These are phyloP conservation scores for Tetranychus urticae DNA, from an alignment of 1,140 invertebrate species.

Conservation along the genomic window DNA sequence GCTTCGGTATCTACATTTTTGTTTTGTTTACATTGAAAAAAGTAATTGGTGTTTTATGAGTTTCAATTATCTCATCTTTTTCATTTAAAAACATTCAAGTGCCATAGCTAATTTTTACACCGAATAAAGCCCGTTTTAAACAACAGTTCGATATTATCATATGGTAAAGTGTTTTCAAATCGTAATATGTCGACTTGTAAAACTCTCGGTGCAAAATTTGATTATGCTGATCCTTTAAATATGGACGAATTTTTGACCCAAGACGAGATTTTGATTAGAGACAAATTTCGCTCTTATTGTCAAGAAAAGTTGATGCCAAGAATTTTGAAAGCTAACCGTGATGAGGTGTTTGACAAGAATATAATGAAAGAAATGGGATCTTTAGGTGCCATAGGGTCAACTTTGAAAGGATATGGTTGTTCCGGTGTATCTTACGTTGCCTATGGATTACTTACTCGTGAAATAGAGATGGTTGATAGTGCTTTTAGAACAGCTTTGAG, in stretches of 20 bases:
- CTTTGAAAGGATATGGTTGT: slow-evolving; percentile 71
- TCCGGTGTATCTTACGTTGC: slow-evolving; percentile 69
- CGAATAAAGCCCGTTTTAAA: no score
- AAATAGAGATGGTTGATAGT: slow-evolving; percentile 53
- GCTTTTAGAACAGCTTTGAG: slow-evolving; percentile 68
- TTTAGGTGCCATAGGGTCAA: slow-evolving; percentile 64
- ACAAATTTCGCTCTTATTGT: slow-evolving; percentile 69
- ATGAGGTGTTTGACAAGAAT: slow-evolving; percentile 64
- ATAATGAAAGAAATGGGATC: slow-evolving; percentile 76
- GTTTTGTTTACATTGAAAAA: no score
- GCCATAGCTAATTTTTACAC: no score
- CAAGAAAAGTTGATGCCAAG: slow-evolving; percentile 68
- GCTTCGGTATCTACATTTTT: no score
- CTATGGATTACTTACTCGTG: slow-evolving; percentile 78
- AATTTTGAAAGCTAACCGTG: slow-evolving; percentile 62
- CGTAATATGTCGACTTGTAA: background rate
- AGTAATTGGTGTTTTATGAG: no score
- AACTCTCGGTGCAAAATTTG: slow-evolving; percentile 31
- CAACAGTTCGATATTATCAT: no score
- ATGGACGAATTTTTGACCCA: slow-evolving; percentile 61
- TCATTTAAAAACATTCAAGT: no score
- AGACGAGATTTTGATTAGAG: slow-evolving; percentile 70
- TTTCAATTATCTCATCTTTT: no score
- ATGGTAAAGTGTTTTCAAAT: background rate
- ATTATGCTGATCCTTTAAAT: slow-evolving; percentile 79